Percentiles rank a stretch among this genome's conserved stretches.
Conservation (phyloP, 2,113 vertebrate genomes). For the Ondatra zibethicus region DNA sequence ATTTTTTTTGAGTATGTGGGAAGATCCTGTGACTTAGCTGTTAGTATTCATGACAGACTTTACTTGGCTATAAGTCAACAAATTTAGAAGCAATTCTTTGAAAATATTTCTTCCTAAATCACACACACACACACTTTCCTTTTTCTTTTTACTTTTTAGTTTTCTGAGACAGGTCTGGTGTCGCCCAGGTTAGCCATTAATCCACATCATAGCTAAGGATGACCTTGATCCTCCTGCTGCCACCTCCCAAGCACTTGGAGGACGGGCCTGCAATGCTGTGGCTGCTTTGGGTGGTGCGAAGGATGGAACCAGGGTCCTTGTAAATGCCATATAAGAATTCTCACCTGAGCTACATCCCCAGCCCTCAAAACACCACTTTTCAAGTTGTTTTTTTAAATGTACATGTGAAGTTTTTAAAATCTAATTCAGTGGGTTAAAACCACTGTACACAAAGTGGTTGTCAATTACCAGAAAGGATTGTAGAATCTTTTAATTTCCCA, state of each 20-base stretch:
- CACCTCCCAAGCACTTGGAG: background rate
- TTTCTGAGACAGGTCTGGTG: background rate
- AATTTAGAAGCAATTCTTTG: slow-evolving; percentile 32
- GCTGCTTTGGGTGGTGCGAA: background rate
- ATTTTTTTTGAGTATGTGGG: background rate
- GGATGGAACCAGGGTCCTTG: background rate
- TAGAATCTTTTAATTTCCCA: slow-evolving; percentile 15
- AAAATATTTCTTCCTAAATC: slow-evolving; percentile 28
- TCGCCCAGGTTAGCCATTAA: background rate
- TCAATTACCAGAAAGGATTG: background rate
- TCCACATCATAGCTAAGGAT: background rate
- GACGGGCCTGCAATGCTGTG: background rate
- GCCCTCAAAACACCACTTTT: background rate
- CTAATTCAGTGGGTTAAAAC: background rate
- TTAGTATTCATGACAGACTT: background rate
- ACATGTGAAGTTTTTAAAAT: background rate
- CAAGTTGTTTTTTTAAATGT: background rate
- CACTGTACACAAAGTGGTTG: background rate
- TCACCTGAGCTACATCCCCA: background rate
- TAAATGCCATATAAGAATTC: background rate
- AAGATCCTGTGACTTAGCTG: background rate
- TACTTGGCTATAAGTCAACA: background rate
- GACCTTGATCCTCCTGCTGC: background rate
- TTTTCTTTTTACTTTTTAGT: background rate
- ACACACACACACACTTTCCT: background rate